phyloP scores from a whole-genome alignment of 2,888 invertebrate species.

The Cybosia mesomella region DNA sequence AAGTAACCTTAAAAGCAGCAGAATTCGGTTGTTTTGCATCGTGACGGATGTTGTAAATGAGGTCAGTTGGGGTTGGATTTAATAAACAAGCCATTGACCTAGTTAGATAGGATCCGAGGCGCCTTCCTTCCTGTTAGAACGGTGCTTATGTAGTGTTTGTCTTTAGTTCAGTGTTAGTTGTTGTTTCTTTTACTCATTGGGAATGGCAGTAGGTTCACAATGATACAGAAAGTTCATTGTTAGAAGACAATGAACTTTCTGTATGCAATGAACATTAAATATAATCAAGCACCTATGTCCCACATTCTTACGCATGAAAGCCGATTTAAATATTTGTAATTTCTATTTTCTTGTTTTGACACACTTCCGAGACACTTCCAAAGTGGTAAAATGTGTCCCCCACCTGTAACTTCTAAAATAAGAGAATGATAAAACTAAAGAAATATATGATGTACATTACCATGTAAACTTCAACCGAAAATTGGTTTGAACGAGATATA shows the following conservation, averaged over 20 bases:
- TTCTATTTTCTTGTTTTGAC: no score
- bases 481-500: no score
- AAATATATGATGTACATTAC: no score
- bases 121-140: slow-evolving; percentile 53
- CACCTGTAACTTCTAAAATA: no score
- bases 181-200: slow-evolving; percentile 1
- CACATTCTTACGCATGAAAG: no score
- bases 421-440: no score
- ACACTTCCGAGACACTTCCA: no score
- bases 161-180: not conserved
- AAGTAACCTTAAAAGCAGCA: not conserved
- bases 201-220: not conserved
- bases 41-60: slow-evolving; percentile 52
- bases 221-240: not conserved
- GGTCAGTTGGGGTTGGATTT: slow-evolving; percentile 60
- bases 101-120: slow-evolving; percentile 63
- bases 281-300: no score
- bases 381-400: no score
- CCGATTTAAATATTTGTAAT: no score
- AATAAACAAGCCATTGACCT: slow-evolving; percentile 66
- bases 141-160: slow-evolving; percentile 23
- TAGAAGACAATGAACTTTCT: slow-evolving; percentile 7
- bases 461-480: no score
- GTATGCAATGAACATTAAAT: no score
- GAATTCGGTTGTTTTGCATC: slow-evolving; percentile 12